These are phyloP conservation scores for Sparidentex hasta DNA, from an alignment of 2,797 vertebrate species.

Conservation along the genomic window DNA sequence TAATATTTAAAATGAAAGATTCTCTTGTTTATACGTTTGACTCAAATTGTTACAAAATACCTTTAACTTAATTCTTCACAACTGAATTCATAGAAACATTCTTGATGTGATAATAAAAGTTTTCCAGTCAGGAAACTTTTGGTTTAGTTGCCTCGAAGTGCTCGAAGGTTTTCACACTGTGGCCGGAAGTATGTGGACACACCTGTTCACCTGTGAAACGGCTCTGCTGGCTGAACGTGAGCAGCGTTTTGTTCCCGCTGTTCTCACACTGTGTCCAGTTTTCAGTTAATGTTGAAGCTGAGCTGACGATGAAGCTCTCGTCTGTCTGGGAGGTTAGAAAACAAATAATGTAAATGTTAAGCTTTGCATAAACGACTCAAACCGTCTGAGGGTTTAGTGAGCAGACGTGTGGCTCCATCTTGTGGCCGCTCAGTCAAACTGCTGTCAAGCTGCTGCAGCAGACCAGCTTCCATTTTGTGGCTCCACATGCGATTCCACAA, in stretches of 20 bases:
- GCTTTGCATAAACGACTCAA: not conserved
- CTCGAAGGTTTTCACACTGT: no score
- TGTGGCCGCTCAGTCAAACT: conserved; percentile 56
- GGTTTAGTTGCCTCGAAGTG: no score
- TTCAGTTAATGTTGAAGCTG: not conserved
- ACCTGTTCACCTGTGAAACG: not conserved
- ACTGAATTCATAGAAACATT: no score
- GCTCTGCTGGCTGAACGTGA: no score
- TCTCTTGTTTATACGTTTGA: no score
- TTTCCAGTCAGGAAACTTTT: no score
- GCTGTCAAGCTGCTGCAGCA: not conserved
- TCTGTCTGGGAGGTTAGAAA: not conserved
- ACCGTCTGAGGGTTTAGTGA: not conserved
- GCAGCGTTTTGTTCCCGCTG: not conserved
- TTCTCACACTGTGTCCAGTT: not conserved
- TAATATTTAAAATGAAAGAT: no score
- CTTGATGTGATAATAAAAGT: no score
- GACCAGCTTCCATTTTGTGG: conserved; percentile 73
- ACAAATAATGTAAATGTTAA: not conserved
- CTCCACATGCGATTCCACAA: not conserved
- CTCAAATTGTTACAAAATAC: no score
- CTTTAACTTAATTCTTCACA: no score
- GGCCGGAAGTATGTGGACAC: not conserved
- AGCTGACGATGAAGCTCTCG: not conserved
- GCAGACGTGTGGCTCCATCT: conserved; percentile 67